A percentile compares a stretch with the other conserved stretches of the same genome.
Conservation (phyloP, 2,113 vertebrate species). For the Austrofundulus limnaeus region DNA sequence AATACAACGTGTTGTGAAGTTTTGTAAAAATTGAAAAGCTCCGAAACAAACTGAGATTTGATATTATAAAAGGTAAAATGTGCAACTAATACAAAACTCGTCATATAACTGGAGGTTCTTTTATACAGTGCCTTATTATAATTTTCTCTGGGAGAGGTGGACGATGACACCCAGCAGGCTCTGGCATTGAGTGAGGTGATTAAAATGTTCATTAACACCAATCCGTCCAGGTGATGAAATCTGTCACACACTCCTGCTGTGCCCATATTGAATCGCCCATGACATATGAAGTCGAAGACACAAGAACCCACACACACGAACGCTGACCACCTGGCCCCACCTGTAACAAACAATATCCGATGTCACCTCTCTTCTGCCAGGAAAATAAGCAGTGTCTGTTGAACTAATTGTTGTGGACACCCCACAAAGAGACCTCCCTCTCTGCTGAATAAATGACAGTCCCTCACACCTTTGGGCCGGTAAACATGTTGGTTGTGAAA, state of each 20-base stretch:
- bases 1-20: too few relatives aligned
- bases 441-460: constrained; percentile 53
- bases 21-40: neutral
- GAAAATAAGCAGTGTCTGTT: constrained; percentile 52
- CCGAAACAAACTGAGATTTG: neutral
- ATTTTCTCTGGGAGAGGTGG: constrained; percentile 47
- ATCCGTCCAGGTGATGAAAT: constrained; percentile 65
- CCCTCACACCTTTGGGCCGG: constrained; percentile 53
- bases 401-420: constrained; percentile 28
- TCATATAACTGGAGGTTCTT: constrained; percentile 2
- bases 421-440: constrained; percentile 39
- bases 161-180: constrained; percentile 48
- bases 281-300: constrained; percentile 16
- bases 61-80: neutral
- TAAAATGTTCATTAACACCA: constrained; percentile 76
- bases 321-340: constrained; percentile 58
- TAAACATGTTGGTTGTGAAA: constrained; percentile 65
- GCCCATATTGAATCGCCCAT: constrained; percentile 32
- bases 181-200: constrained; percentile 60
- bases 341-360: constrained; percentile 32
- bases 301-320: constrained; percentile 5
- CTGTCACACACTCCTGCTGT: constrained; percentile 50
- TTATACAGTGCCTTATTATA: constrained; percentile 32
- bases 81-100: constrained; percentile 7
- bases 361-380: constrained; percentile 55